Base-by-base conservation (phyloP, 1,140 invertebrate species). In the Hycleus phaleratus region DNA sequence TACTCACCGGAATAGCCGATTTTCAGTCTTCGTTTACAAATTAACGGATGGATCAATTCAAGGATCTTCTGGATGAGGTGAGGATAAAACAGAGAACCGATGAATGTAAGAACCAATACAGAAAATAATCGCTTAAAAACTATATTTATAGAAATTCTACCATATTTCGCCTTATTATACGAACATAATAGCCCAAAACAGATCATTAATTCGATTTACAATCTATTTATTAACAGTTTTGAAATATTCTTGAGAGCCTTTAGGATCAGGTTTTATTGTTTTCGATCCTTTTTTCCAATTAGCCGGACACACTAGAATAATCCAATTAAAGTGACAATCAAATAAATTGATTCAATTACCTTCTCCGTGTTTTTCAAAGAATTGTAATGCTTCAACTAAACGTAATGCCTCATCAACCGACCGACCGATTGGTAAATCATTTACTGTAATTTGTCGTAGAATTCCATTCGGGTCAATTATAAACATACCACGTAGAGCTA, bases 301-400 rank as follows among this genome's bases (percentile, higher is more conserved):
- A 6, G 90, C 90, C 43, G 91, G 90, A 68, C 90, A 93, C 9
- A 93, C 91, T 85, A 69, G 75, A 73, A 66, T 49, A 11, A 4
- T 11, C 12, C 68, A 63, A 47, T 11, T 60, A 50, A 63, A 62
- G 49, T 54, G 45, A 47, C 10, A 38, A 25, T 8, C 32, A 38
- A 11, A 24, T 25, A 26, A 62, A 45, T 10, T 39, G n/a, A 53
- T 63, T 40, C 12, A 49, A 46, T 61, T 75, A 85, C 84, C 87
- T 84, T 97, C 93, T 55, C 94, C 94, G 71, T 96, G 87, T 72
- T 94, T 85, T 60, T 97, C 95, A 46, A 91, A 84, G 79, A 93
- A 96, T 71, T 95, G 90, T 73, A 97, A 91, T 42, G 94, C 95
- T 73, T 94, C 91, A 25, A 97, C 84, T 8, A 97, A 76, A 58